Evolutionary conservation across 2,113 vertebrate species (phyloP).

Genomic region (Plotosus lineatus): DNA sequence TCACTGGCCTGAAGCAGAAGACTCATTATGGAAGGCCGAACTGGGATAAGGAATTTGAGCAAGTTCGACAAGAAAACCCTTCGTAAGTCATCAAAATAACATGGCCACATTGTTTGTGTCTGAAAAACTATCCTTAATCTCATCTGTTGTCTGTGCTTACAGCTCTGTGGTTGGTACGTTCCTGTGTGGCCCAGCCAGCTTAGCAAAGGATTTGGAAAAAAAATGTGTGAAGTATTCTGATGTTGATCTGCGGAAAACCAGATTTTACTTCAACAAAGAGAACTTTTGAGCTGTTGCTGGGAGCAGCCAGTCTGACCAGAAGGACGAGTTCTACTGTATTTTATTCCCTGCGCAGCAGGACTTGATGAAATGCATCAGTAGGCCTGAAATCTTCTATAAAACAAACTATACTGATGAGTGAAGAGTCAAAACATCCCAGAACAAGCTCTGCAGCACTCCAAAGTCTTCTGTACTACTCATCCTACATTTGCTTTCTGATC

Average conservation of each 20-base stretch:
- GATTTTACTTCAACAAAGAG: slow-evolving; percentile 95
- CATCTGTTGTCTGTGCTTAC: not conserved
- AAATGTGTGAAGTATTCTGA: slow-evolving; percentile 83
- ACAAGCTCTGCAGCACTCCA: not conserved
- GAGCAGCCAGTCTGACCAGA: slow-evolving; percentile 2
- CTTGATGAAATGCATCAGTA: not conserved
- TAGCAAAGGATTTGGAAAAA: slow-evolving; percentile 77
- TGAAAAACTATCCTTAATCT: not conserved
- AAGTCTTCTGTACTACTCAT: not conserved
- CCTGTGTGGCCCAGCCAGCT: slow-evolving; percentile 77
- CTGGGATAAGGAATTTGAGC: slow-evolving; percentile 87
- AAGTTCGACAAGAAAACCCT: slow-evolving; percentile 79
- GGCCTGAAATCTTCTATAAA: not conserved
- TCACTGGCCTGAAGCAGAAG: slow-evolving; percentile 90
- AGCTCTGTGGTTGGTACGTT: slow-evolving; percentile 87
- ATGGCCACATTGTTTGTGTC: not conserved
- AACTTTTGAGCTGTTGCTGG: slow-evolving; percentile 77
- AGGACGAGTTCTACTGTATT: not conserved
- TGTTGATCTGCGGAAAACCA: slow-evolving; percentile 85
- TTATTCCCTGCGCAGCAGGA: not conserved
- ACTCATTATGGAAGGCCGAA: slow-evolving; percentile 84
- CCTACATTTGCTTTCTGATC: not conserved
- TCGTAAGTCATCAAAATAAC: slow-evolving; percentile 72
- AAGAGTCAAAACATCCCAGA: not conserved
- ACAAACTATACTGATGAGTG: not conserved